These are phyloP conservation scores for Pyrrhosoma nymphula DNA, from an alignment of 2,888 invertebrate genomes.

Conservation along the genomic window DNA sequence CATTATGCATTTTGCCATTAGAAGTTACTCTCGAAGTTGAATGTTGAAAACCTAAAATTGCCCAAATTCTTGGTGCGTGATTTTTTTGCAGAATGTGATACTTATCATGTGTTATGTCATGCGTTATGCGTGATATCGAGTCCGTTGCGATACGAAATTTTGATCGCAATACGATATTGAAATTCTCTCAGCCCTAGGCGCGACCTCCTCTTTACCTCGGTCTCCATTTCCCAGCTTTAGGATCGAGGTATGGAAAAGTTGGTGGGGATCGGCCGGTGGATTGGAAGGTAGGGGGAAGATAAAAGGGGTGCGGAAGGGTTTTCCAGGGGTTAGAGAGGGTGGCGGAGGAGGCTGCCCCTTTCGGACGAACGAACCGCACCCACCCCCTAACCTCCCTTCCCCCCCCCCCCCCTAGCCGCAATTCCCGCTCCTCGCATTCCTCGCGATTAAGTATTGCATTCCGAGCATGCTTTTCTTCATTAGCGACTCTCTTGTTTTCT, in stretches of 20 bases:
- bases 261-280: background rate
- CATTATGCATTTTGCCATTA: too few species aligned
- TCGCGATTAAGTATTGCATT: constrained; percentile 29
- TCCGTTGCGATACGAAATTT: too few species aligned
- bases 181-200: too few species aligned
- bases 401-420: background rate
- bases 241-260: constrained; percentile 4
- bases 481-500: constrained; percentile 34
- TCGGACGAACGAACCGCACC: constrained; percentile 2
- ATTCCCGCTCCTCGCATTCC: background rate
- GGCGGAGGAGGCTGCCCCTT: background rate
- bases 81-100: too few species aligned
- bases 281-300: too few species aligned
- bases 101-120: too few species aligned
- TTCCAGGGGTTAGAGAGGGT: background rate
- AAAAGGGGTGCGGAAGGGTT: background rate
- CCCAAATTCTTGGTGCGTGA: too few species aligned
- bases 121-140: too few species aligned
- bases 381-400: background rate
- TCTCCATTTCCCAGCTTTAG: background rate
- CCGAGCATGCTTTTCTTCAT: constrained; percentile 9
- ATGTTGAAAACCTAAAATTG: too few species aligned
- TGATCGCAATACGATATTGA: too few species aligned
- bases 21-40: too few species aligned
- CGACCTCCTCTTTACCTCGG: background rate